phyloP scores from a whole-genome alignment of 2,888 invertebrate genomes.

The Pomacea canaliculata region DNA sequence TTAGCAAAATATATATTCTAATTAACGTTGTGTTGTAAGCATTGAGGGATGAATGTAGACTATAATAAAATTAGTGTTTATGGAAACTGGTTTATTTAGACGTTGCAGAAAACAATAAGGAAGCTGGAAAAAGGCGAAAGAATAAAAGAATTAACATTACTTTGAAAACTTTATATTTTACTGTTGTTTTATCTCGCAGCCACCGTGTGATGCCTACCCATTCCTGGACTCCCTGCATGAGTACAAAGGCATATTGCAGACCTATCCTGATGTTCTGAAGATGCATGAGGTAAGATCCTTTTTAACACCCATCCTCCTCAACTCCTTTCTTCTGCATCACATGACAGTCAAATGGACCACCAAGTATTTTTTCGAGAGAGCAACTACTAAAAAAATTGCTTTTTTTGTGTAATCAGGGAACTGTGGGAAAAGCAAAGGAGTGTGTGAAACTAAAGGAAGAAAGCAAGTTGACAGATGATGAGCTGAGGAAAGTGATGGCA shows the following conservation, averaged over 20 bases:
- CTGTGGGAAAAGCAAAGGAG: slow-evolving; percentile 89
- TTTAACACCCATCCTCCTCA: not conserved
- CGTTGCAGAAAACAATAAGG: too few species aligned
- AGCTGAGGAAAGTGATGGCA: slow-evolving; percentile 83
- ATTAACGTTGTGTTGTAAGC: too few species aligned
- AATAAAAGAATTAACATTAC: too few species aligned
- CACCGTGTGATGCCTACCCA: slow-evolving; percentile 77
- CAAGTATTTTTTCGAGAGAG: not conserved
- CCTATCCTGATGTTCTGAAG: slow-evolving; percentile 88
- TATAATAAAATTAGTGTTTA: too few species aligned
- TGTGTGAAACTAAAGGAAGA: slow-evolving; percentile 85
- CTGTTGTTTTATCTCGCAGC: slow-evolving; percentile 44
- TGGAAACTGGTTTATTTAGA: too few species aligned
- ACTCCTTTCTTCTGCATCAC: not conserved
- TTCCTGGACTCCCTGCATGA: slow-evolving; percentile 91
- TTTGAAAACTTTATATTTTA: too few species aligned
- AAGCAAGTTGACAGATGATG: slow-evolving; percentile 85
- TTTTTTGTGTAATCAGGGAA: slow-evolving; percentile 65
- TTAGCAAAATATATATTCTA: too few species aligned
- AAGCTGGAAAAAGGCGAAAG: too few species aligned
- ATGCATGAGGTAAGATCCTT: slow-evolving; percentile 81
- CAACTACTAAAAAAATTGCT: too few species aligned
- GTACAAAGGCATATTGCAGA: slow-evolving; percentile 91
- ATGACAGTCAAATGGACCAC: not conserved
- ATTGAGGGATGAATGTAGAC: too few species aligned